These are phyloP conservation scores for Pelecanus crispus DNA, from an alignment of 2,113 vertebrate species.

Conservation along the genomic window DNA sequence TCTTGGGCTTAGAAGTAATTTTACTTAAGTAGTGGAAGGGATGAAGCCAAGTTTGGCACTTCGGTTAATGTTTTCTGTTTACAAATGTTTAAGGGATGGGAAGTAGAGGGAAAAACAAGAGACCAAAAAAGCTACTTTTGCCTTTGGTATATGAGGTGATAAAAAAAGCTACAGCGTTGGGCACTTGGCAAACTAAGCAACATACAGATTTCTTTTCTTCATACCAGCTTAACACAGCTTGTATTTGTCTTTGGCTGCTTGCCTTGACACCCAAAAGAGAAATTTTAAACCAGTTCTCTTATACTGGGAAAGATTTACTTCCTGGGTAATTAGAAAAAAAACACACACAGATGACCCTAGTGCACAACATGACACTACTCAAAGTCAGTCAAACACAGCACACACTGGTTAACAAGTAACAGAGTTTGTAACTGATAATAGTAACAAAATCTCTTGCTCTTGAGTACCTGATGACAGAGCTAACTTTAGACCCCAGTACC, in stretches of 20 bases:
- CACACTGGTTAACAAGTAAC: neutral
- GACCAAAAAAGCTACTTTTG: neutral
- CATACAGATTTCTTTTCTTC: neutral
- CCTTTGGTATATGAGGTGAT: neutral
- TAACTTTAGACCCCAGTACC: neutral
- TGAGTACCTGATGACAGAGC: rapidly evolving
- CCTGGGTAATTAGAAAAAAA: neutral
- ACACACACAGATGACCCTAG: neutral
- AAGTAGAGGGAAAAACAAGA: neutral
- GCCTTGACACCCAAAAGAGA: neutral
- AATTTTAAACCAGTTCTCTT: neutral
- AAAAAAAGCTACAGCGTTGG: neutral
- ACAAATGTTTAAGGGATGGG: neutral
- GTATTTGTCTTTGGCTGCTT: neutral
- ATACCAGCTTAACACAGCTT: neutral
- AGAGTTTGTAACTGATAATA: neutral
- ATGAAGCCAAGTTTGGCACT: neutral
- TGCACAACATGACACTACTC: rapidly evolving
- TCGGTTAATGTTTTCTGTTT: neutral
- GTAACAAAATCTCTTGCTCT: neutral
- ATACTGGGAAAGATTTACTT: neutral
- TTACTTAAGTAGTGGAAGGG: neutral
- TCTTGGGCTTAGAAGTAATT: neutral
- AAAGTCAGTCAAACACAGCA: neutral
- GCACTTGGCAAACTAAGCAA: neutral